Percentiles rank a stretch among this genome's conserved stretches.
Conservation (phyloP, 2,888 invertebrate genomes). For the Volucella zonaria region DNA sequence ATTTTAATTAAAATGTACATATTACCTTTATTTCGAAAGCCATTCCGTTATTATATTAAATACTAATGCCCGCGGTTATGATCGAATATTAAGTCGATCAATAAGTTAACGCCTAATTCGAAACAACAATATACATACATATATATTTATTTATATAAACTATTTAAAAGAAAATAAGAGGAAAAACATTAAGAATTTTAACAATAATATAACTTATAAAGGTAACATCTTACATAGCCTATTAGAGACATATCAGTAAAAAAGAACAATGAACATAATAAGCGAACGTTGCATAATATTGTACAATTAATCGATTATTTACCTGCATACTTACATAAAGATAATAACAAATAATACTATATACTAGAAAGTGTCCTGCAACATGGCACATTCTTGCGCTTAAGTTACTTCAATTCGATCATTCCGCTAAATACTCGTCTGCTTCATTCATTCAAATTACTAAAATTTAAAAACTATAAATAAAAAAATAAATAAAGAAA, state of each 20-base stretch:
- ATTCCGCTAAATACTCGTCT: constrained; percentile 61
- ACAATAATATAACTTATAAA: constrained; percentile 55
- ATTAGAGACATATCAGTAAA: constrained; percentile 82
- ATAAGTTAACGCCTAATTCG: no score
- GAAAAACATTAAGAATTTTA: constrained; percentile 39
- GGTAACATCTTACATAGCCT: constrained; percentile 79
- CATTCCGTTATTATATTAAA: no score
- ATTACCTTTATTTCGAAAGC: no score
- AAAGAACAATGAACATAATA: constrained; percentile 61
- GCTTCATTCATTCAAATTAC: constrained; percentile 71
- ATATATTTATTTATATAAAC: background rate
- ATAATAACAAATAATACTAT: constrained; percentile 41
- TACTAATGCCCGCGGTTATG: no score
- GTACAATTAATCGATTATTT: constrained; percentile 63
- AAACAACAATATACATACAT: background rate
- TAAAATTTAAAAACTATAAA: constrained; percentile 30
- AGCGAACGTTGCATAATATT: constrained; percentile 50
- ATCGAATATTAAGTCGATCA: no score
- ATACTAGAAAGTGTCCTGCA: constrained; percentile 47
- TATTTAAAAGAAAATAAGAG: background rate
- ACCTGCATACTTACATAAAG: constrained; percentile 46
- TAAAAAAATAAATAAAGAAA: constrained; percentile 28
- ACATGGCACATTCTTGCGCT: constrained; percentile 51
- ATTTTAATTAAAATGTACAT: no score
- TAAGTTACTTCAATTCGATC: constrained; percentile 64